Evolutionary conservation across 2,888 invertebrate species (phyloP).

Genomic region (Pandemis corylana): DNA sequence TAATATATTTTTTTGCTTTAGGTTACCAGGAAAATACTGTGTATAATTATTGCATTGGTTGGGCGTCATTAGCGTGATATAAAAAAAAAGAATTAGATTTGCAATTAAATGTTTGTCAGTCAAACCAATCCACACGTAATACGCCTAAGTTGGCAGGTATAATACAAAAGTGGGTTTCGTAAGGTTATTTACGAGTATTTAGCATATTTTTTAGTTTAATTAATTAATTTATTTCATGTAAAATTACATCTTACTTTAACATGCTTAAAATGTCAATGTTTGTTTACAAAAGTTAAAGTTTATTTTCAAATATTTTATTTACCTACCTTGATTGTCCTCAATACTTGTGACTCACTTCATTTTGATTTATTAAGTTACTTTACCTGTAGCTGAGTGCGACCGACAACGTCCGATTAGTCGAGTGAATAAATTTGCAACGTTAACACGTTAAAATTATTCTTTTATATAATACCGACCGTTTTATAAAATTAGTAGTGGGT

Average conservation of each 20-base stretch:
- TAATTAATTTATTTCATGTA: no score
- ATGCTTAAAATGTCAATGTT: no score
- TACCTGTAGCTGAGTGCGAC: constrained; percentile 18
- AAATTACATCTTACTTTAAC: no score
- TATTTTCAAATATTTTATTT: not conserved
- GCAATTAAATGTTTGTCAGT: not conserved
- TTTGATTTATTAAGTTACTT: constrained; percentile 16
- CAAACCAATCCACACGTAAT: not conserved
- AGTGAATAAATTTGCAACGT: constrained; percentile 1
- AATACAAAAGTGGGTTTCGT: no score
- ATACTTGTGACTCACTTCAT: constrained; percentile 30
- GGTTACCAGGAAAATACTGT: no score
- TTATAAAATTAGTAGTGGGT: not conserved
- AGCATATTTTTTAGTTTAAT: not conserved
- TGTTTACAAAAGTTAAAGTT: not conserved
- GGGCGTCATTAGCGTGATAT: no score
- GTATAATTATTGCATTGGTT: no score
- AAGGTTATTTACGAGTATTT: not conserved
- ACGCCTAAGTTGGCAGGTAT: not conserved
- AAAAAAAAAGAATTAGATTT: no score
- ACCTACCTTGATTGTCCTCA: constrained; percentile 16
- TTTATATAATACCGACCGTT: not conserved
- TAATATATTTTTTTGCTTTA: not conserved
- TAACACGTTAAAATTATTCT: constrained; percentile 6
- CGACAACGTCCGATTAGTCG: constrained; percentile 16